Conservation (phyloP, 1,140 invertebrate genomes). For the Brachionus calyciflorus region DNA sequence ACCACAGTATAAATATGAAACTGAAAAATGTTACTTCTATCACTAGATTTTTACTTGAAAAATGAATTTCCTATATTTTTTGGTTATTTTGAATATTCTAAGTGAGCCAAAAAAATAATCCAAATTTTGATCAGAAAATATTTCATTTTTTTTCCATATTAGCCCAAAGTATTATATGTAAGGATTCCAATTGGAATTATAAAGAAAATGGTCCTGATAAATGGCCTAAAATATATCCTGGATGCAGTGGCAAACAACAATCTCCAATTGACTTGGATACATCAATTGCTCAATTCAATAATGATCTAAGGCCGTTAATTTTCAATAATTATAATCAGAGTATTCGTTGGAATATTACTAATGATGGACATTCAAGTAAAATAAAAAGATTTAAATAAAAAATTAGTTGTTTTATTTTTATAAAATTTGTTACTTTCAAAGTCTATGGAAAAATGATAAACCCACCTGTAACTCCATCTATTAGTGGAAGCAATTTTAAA, state of each 20-base stretch:
- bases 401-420: too few species aligned
- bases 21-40: too few species aligned
- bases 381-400: background rate
- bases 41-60: too few species aligned
- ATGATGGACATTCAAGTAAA: background rate
- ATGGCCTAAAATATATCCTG: background rate
- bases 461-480: background rate
- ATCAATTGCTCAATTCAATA: background rate
- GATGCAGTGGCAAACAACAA: background rate
- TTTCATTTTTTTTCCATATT: too few species aligned
- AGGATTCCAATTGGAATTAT: conserved; percentile 18
- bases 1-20: too few species aligned
- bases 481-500: background rate
- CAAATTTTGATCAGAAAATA: too few species aligned
- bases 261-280: background rate
- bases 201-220: background rate
- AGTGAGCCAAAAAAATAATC: too few species aligned
- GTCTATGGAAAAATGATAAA: background rate
- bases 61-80: too few species aligned
- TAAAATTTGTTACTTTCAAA: too few species aligned
- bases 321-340: background rate
- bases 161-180: too few species aligned
- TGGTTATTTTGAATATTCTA: too few species aligned
- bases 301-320: background rate
- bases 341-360: background rate